A percentile compares a stretch with the other conserved stretches of the same genome.
These are phyloP conservation scores for Spodoptera picta DNA, from an alignment of 2,888 invertebrate genomes.

Conservation along the genomic window DNA sequence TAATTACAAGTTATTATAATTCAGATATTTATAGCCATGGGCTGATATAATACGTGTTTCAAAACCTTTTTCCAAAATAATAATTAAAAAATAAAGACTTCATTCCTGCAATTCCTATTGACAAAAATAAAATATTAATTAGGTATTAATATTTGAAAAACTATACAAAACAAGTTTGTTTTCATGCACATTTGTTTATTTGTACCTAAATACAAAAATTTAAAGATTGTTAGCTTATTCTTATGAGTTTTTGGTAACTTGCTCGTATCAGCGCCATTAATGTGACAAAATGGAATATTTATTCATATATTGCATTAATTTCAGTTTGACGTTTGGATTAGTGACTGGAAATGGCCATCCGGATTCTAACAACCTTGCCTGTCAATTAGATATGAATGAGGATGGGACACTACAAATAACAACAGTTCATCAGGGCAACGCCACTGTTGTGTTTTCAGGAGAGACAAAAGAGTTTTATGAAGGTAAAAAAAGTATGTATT, in stretches of 20 bases:
- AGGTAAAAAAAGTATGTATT: slow-evolving; percentile 56
- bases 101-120: no score
- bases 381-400: slow-evolving; percentile 62
- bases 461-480: slow-evolving; percentile 56
- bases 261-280: neutral
- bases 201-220: no score
- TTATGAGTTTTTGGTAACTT: neutral
- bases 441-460: slow-evolving; percentile 48
- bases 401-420: slow-evolving; percentile 52
- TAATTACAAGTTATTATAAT: no score
- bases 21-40: no score
- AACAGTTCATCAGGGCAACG: slow-evolving; percentile 59
- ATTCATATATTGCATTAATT: slow-evolving; percentile 42
- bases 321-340: slow-evolving; percentile 66
- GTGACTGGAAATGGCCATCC: slow-evolving; percentile 62
- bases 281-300: slow-evolving; percentile 2
- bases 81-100: no score
- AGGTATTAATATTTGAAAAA: no score
- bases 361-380: slow-evolving; percentile 70
- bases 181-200: no score
- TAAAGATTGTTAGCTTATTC: no score
- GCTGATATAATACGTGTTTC: no score
- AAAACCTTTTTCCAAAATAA: no score
- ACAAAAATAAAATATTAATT: no score
- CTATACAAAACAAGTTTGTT: no score